Evolutionary conservation across 2,797 vertebrate species (phyloP).

Genomic region (Sebastes trivittatus): DNA sequence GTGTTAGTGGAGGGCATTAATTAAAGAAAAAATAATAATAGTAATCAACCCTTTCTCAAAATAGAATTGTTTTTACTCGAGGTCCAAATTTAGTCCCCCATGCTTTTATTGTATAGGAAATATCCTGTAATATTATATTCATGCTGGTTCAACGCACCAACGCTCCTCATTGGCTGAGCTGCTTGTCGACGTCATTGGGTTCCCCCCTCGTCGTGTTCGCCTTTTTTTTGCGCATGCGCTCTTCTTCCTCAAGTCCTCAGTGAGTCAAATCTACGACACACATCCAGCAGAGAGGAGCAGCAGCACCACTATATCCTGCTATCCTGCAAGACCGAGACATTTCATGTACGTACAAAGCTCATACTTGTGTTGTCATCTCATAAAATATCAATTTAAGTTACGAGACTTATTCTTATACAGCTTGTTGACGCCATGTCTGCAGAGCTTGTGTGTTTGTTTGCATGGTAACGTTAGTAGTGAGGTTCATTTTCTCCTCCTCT

Average conservation of each 20-base stretch:
- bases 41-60: not conserved
- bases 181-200: constrained; percentile 53
- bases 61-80: not conserved
- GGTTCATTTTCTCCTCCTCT: not conserved
- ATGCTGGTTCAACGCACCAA: not conserved
- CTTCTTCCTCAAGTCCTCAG: not conserved
- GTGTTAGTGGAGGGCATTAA: not conserved
- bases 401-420: not conserved
- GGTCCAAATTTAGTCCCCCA: too few relatives aligned
- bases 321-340: not conserved
- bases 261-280: not conserved
- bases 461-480: not conserved
- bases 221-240: constrained; percentile 47
- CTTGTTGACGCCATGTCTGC: not conserved
- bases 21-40: not conserved
- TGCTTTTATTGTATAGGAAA: constrained; percentile 6
- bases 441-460: not conserved
- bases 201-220: constrained; percentile 19
- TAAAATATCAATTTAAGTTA: not conserved
- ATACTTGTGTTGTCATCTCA: not conserved
- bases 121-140: not conserved
- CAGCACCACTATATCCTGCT: too few relatives aligned
- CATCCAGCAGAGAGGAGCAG: not conserved
- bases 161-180: constrained; percentile 40
- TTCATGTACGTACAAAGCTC: constrained; percentile 39